Evolutionary conservation across 2,888 invertebrate species (phyloP), one percentile per base, ranked within the genome.

Genomic region (Cecidostiba fungosa): DNA sequence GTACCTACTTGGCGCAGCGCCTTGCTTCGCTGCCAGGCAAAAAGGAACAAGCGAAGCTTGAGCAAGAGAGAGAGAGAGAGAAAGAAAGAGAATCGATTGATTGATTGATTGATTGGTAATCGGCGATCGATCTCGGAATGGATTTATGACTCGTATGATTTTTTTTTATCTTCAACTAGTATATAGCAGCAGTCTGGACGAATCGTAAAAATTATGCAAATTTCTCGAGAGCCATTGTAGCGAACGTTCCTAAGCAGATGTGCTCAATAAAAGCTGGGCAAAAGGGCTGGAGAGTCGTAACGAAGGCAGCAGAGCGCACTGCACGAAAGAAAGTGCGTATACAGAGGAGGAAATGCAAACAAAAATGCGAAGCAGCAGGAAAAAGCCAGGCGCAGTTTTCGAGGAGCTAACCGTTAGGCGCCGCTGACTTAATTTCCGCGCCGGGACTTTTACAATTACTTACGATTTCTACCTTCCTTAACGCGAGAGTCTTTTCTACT

Each of bases 371-470:
- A 50, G 54, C 12, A 23, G 59, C 10, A 14, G 79, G 36, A 43
- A n/a, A 54, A 36, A 5, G 62, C 8, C 8, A 26, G 36, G 74
- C 16, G 23, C 4, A 23, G 77, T 70, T 77, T 81, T 77, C 70
- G 36, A 77, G 77, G 32, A 76, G 70, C 62, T 80, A 85, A 85
- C 72, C 66, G 77, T 82, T 85, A 82, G 54, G 47, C 32, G 50
- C 82, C 39, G 54, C 82, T 66, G 82, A 82, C 86, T 83, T 86
- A 83, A 82, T 86, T 83, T 80, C 86, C 76, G 76, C 76, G 29
- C 59, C 43, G 83, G 83, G 80, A 83, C 82, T 83, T 72, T 86
- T 86, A 83, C 77, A 83, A 83, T 85, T 85, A 85, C 82, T 85
- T 82, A 79, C 82, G 82, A 85, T 78, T 82, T 78, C 79, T 73